Base-by-base conservation (phyloP, 2,888 invertebrate genomes). In the Fabriciana adippe region DNA sequence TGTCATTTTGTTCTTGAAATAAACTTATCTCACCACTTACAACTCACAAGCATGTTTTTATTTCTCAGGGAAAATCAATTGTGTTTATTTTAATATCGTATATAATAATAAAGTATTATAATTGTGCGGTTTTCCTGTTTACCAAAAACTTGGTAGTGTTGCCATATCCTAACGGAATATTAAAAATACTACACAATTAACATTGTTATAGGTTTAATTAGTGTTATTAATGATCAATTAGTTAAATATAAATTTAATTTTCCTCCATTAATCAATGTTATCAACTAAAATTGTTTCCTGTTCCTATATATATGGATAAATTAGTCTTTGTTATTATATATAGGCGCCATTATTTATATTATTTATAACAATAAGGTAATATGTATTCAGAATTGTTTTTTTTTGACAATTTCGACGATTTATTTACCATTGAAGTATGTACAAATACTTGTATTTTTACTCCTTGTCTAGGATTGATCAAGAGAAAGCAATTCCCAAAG, bases 91-190 rank as follows among this genome's bases (percentile, higher is more conserved):
- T 18, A 67, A 60, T 64, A 51, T 53, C 47, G 51, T 67, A 64
- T 35, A 60, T 55, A 41, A 51, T 64, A 67, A 60, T 64, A 64
- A 67, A 67, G 64, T 56, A 64, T 67, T 45, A 60, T 64, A 61
- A 64, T 70, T 53, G 16, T 21, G 48, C 53, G 66, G 69, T 71
- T 71, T 69, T 71, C 71, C 71, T 71, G 71, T 71, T 71, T 71
- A 71, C 66, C 70, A n/a, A 66, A 70, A 66, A 60, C 56, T 15
- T 13, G 55, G 48, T 53, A 21, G 48, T 54, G 47, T n/a, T 59
- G 35, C 26, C 13, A 48, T 51, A 6, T 18, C 48, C 45, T 60
- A 21, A 18, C 53, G 47, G 51, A 65, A 65, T 56, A 63, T 68
- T 54, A 70, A 59, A 70, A 63, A 55, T 66, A 69, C 57, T 54